These are phyloP conservation scores for Hiodon alosoides DNA, from an alignment of 2,113 vertebrate genomes.

Conservation along the genomic window DNA sequence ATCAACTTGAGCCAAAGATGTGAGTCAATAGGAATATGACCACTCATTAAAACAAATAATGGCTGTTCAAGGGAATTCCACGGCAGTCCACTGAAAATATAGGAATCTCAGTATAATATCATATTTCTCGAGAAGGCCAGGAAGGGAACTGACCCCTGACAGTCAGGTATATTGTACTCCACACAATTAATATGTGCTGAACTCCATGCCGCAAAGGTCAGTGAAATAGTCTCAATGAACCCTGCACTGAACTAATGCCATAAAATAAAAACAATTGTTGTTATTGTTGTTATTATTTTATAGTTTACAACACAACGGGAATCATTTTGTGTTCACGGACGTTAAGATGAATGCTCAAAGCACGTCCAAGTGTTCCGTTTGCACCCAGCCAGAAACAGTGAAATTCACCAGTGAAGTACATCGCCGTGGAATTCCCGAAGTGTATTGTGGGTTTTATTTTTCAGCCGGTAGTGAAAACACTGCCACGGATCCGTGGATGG, in stretches of 20 bases:
- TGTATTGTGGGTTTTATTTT: slow-evolving; percentile 38
- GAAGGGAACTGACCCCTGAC: not conserved
- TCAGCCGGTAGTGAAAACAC: slow-evolving; percentile 62
- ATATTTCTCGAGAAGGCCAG: not conserved
- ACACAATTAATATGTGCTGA: too few relatives aligned
- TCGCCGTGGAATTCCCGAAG: slow-evolving; percentile 57
- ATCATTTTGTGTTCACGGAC: too few relatives aligned
- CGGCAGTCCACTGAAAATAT: not conserved
- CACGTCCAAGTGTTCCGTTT: too few relatives aligned
- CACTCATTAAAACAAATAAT: slow-evolving; percentile 28
- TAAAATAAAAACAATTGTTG: not conserved
- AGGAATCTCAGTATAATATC: not conserved
- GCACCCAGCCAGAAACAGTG: not conserved
- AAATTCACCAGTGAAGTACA: slow-evolving; percentile 56
- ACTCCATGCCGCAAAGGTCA: too few relatives aligned
- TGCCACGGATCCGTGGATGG: slow-evolving; percentile 32
- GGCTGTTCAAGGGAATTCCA: slow-evolving; percentile 28
- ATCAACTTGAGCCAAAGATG: too few relatives aligned
- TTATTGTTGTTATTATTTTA: too few relatives aligned
- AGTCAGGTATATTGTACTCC: not conserved
- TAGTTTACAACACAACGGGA: too few relatives aligned
- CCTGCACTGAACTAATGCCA: not conserved
- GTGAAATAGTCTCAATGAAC: not conserved
- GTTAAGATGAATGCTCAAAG: too few relatives aligned
- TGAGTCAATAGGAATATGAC: too few relatives aligned